Evolutionary conservation across 1,140 invertebrate genomes (phyloP).

Genomic region (Euwallacea similis): DNA sequence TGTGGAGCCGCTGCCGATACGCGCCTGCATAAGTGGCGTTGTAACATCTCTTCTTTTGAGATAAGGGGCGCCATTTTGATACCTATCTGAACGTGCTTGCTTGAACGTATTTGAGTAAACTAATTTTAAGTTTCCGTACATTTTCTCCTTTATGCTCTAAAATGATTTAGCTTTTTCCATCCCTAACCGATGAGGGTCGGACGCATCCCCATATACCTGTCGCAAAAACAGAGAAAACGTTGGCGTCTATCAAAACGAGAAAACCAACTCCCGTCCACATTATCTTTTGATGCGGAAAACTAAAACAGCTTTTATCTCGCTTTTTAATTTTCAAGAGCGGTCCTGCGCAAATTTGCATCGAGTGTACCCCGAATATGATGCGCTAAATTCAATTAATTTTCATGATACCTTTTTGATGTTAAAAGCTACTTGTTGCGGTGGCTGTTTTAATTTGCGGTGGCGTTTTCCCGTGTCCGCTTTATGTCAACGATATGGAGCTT

Average conservation of each 20-base stretch:
- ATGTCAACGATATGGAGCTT: neutral
- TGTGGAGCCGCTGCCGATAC: too few relatives aligned
- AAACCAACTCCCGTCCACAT: neutral
- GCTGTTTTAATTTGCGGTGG: conserved; percentile 6
- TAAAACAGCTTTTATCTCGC: conserved; percentile 26
- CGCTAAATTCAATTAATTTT: conserved; percentile 21
- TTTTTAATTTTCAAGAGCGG: conserved; percentile 26
- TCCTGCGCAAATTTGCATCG: conserved; percentile 24
- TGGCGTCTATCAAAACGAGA: conserved; percentile 10
- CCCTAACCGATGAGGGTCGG: too few relatives aligned
- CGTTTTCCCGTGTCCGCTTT: neutral
- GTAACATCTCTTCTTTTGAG: too few relatives aligned
- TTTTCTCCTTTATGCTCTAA: too few relatives aligned
- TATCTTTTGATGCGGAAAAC: conserved; percentile 26
- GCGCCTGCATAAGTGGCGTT: too few relatives aligned
- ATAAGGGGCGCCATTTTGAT: too few relatives aligned
- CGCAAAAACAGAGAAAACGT: neutral
- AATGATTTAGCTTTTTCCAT: too few relatives aligned
- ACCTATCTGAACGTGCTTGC: too few relatives aligned
- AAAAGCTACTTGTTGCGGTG: conserved; percentile 19
- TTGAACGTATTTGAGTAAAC: too few relatives aligned
- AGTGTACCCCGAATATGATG: conserved; percentile 9
- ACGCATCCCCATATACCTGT: conserved; percentile 5
- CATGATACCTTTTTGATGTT: conserved; percentile 16
- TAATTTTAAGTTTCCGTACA: too few relatives aligned